Evolutionary conservation across 2,113 vertebrate genomes (phyloP).

Genomic region (Rhinoderma darwinii): DNA sequence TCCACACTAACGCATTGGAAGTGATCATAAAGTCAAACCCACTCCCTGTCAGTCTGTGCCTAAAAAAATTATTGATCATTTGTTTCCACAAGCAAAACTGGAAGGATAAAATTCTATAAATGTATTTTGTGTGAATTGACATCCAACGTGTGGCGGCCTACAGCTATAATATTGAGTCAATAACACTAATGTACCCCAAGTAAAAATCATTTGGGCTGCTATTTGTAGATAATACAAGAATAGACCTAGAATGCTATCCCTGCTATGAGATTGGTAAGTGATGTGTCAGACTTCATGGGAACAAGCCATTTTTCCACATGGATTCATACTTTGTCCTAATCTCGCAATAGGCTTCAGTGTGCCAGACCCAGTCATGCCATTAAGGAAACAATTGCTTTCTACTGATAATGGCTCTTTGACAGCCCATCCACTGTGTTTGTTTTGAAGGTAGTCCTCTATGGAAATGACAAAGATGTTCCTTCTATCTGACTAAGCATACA

Average conservation of each 20-base stretch:
- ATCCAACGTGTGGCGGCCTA: background rate
- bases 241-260: background rate
- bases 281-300: constrained; percentile 46
- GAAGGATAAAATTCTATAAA: background rate
- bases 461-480: constrained; percentile 59
- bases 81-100: too few relatives aligned
- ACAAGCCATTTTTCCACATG: constrained; percentile 65
- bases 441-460: constrained; percentile 68
- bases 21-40: too few relatives aligned
- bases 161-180: background rate
- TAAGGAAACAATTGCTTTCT: constrained; percentile 67
- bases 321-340: constrained; percentile 57
- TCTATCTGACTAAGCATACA: constrained; percentile 63
- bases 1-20: too few relatives aligned
- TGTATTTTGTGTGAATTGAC: background rate
- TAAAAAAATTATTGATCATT: too few relatives aligned
- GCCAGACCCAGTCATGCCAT: constrained; percentile 60
- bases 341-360: constrained; percentile 61
- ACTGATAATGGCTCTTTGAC: constrained; percentile 65
- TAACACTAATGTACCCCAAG: background rate
- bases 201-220: background rate
- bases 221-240: background rate
- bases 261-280: background rate
- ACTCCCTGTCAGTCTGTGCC: too few relatives aligned
- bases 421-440: constrained; percentile 64